A percentile compares a stretch with the other conserved stretches of the same genome.
phyloP scores from a whole-genome alignment of 2,797 vertebrate genomes.

The Rallus crepitans region DNA sequence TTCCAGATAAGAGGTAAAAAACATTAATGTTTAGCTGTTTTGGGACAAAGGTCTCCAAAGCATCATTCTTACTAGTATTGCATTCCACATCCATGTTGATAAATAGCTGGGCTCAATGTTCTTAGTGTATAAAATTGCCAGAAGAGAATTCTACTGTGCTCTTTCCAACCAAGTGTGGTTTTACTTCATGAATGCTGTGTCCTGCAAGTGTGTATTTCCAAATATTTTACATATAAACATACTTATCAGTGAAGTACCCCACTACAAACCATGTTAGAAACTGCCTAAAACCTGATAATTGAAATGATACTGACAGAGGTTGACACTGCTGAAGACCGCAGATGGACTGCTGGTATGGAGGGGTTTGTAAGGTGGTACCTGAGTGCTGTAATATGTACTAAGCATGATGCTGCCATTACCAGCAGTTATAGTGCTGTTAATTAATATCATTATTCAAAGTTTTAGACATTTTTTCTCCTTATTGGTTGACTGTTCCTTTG shows the following conservation, averaged over 20 bases:
- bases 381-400: background rate
- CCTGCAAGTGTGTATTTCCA: background rate
- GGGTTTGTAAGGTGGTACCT: background rate
- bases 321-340: background rate
- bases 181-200: background rate
- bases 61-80: background rate
- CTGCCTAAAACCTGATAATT: background rate
- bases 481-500: background rate
- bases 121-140: background rate
- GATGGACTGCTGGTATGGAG: fast-evolving
- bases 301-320: background rate
- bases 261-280: background rate
- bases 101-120: background rate
- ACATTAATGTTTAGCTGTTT: background rate
- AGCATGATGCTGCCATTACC: background rate
- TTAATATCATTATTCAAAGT: background rate
- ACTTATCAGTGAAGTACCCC: background rate
- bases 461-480: background rate
- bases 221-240: background rate
- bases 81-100: background rate
- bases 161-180: background rate
- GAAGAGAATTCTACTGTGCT: background rate
- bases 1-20: background rate
- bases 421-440: background rate
- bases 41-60: background rate